phyloP scores from a whole-genome alignment of 1,140 invertebrate species.

The Apolygus lucorum region DNA sequence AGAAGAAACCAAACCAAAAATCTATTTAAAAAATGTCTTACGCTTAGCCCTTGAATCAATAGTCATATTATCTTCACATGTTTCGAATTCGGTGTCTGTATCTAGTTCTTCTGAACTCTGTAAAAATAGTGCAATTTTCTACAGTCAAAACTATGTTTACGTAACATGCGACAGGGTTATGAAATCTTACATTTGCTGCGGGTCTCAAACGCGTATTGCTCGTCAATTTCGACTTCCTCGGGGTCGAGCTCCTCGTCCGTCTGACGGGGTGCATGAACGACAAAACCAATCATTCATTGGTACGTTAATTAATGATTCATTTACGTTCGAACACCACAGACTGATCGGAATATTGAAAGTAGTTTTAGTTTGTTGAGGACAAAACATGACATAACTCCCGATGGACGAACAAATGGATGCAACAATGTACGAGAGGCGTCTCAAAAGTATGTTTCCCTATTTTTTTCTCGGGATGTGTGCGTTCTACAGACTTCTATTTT shows the following conservation, averaged over 20 bases:
- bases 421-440: too few relatives aligned
- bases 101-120: constrained; percentile 54
- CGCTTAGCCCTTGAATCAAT: constrained; percentile 44
- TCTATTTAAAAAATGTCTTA: neutral
- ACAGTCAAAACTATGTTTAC: constrained; percentile 27
- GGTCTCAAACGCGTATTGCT: constrained; percentile 73
- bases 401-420: too few relatives aligned
- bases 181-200: constrained; percentile 70
- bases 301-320: too few relatives aligned
- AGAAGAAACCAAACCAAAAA: neutral
- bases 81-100: constrained; percentile 55
- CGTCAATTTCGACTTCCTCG: constrained; percentile 75
- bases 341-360: too few relatives aligned
- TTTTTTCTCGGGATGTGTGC: too few relatives aligned
- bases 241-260: constrained; percentile 79
- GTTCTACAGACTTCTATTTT: too few relatives aligned
- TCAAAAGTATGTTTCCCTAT: too few relatives aligned
- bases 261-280: constrained; percentile 39
- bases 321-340: too few relatives aligned
- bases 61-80: constrained; percentile 50
- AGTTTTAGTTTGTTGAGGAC: too few relatives aligned
- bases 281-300: too few relatives aligned
- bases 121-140: constrained; percentile 32
- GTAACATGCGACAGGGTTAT: neutral
- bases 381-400: too few relatives aligned